Conservation (phyloP, 1,140 invertebrate genomes). For the Choristoneura fumiferana region DNA sequence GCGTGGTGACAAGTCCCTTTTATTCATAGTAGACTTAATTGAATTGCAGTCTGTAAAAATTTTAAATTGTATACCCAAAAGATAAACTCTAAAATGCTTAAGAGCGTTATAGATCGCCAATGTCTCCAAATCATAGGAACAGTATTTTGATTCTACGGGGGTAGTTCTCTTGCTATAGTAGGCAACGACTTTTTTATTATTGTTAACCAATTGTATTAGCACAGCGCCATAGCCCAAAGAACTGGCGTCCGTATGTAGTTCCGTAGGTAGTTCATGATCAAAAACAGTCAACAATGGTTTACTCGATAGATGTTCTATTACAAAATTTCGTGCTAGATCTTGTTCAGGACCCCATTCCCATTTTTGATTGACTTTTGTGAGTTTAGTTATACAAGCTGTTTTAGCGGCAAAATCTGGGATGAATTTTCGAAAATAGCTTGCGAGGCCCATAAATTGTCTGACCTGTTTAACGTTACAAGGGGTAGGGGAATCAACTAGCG, state of each 20-base stretch:
- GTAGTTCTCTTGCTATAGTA: conserved; percentile 55
- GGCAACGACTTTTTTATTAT: conserved; percentile 68
- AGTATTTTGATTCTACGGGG: conserved; percentile 51
- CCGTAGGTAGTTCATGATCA: conserved; percentile 27
- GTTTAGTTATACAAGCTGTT: conserved; percentile 20
- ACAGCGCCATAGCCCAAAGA: conserved; percentile 34
- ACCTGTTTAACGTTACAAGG: conserved; percentile 14
- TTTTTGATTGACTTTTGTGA: conserved; percentile 9
- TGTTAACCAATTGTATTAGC: conserved; percentile 43
- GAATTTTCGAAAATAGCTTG: conserved; percentile 30
- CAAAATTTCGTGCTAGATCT: neutral
- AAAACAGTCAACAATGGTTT: conserved; percentile 46
- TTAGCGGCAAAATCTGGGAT: conserved; percentile 29
- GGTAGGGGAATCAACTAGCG: neutral
- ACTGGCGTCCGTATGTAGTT: conserved; percentile 41
- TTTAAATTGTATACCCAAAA: conserved; percentile 17
- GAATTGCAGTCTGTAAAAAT: conserved; percentile 29
- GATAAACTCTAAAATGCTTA: conserved; percentile 26
- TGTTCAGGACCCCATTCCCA: neutral
- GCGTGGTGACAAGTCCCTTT: conserved; percentile 41
- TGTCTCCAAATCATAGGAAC: conserved; percentile 57
- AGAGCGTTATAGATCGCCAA: conserved; percentile 48
- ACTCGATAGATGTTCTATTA: conserved; percentile 9
- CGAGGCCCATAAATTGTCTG: conserved; percentile 42
- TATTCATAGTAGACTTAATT: conserved; percentile 36